Percentiles rank a stretch among this genome's conserved stretches.
These are phyloP conservation scores for Acleris laterana DNA, from an alignment of 2,888 invertebrate species.

Conservation along the genomic window DNA sequence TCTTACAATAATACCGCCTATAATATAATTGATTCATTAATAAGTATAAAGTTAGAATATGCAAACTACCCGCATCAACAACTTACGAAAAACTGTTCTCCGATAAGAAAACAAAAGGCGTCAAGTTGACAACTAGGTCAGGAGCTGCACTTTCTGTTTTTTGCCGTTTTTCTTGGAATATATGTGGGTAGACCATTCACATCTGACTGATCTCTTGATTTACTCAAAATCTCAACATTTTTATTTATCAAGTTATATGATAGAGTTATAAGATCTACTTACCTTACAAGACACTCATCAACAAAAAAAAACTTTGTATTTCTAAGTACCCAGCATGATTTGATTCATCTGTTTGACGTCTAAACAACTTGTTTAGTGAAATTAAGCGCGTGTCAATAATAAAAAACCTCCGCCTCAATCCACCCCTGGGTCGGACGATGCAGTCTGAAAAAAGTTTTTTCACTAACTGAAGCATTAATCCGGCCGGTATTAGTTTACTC, in stretches of 20 bases:
- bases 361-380: background rate
- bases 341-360: background rate
- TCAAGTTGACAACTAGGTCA: slow-evolving; percentile 31
- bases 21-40: no score
- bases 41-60: slow-evolving; percentile 11
- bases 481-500: slow-evolving; percentile 84
- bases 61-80: slow-evolving; percentile 32
- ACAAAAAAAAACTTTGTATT: background rate
- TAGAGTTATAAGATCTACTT: no score
- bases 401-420: slow-evolving; percentile 49
- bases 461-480: slow-evolving; percentile 85
- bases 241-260: no score
- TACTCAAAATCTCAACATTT: no score
- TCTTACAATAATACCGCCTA: no score
- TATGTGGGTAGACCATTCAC: no score
- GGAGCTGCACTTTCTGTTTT: slow-evolving; percentile 18
- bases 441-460: slow-evolving; percentile 84
- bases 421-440: slow-evolving; percentile 79
- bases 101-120: slow-evolving; percentile 36
- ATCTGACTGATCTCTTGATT: no score
- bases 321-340: no score
- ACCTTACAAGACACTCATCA: no score
- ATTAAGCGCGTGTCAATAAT: slow-evolving; percentile 11
- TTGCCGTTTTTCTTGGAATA: slow-evolving; percentile 13
- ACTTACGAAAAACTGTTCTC: slow-evolving; percentile 30